Evolutionary conservation across 2,113 vertebrate genomes (phyloP), one percentile per base, ranked within the genome.

Genomic region (Microtus montanus): DNA sequence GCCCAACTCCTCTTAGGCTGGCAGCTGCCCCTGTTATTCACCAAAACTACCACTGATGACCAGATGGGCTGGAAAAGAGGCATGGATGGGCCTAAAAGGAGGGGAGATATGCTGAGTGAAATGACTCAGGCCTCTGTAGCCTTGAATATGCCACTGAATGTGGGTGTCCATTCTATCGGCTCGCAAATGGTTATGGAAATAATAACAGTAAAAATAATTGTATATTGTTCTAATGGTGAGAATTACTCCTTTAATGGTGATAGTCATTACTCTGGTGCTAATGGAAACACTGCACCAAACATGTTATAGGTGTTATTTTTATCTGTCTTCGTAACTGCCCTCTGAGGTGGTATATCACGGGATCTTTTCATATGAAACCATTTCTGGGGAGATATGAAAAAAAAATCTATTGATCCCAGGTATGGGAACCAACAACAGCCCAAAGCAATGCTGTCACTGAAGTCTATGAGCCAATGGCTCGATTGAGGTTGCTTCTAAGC

Each of bases 31-130:
- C 61, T 0, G 3, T n/a, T n/a, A 66, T 89, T 96, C 63, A 71
- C 68, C 58, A 73, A 80, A 80, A 80, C 75, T 54, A 35, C 84
- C 89, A 1, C 54, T 4, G 0, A 68, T 89, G 78, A 93, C 94
- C 95, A 94, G 79, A 88, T 93, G 96, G 89, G 41, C 95, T 84
- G 71, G 52, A 17, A 91, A 85, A 86, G 79, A 84, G 75, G 35
- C 71, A 70, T 38, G 71, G 58, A 15, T 35, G 30, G 35, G 44
- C 64, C n/a, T 38, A 28, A 3, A 35, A 3, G 19, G 73, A 13
- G 64, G 6, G 20, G 4, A 6, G 19, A 61, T 8, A 68, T 14
- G 33, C 71, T 58, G 22, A 70, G 66, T 10, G 3, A 41, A 52
- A 30, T 22, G 44, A 66, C 52, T 19, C 90, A 49, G 41, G 61